phyloP scores from a whole-genome alignment of 2,888 invertebrate genomes.

The Anoplius nigerrimus region DNA sequence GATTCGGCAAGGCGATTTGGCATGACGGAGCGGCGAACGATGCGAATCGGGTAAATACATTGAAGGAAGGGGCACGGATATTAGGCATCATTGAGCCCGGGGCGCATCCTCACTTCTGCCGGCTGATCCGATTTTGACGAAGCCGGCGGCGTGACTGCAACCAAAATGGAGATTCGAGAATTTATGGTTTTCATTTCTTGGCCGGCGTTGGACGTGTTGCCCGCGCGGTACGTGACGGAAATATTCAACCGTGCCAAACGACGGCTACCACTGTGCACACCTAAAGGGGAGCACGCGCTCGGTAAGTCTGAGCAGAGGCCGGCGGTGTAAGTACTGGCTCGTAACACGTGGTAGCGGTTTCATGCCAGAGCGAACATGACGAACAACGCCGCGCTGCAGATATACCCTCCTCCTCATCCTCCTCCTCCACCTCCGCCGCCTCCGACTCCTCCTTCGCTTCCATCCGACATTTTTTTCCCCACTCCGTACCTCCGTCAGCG shows the following conservation, averaged over 20 bases:
- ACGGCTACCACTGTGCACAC: slow-evolving; percentile 11
- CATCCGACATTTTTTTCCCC: neutral
- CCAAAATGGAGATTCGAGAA: slow-evolving; percentile 50
- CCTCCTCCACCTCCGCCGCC: neutral
- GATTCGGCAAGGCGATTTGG: too few relatives aligned
- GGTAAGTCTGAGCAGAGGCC: slow-evolving; percentile 15
- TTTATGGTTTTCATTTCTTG: slow-evolving; percentile 66
- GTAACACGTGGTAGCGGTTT: slow-evolving; percentile 38
- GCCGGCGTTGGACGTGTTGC: slow-evolving; percentile 51
- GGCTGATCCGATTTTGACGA: slow-evolving; percentile 53
- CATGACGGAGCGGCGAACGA: too few relatives aligned
- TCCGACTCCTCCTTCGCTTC: neutral
- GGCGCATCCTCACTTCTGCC: too few relatives aligned
- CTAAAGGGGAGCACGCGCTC: slow-evolving; percentile 11
- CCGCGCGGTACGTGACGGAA: slow-evolving; percentile 53
- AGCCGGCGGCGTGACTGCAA: slow-evolving; percentile 32
- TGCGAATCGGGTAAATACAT: too few relatives aligned
- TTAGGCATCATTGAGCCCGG: too few relatives aligned
- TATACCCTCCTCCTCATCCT: neutral
- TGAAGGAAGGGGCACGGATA: too few relatives aligned
- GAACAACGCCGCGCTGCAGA: neutral
- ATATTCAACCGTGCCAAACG: slow-evolving; percentile 49
- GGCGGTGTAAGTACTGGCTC: slow-evolving; percentile 22
- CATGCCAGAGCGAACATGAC: slow-evolving; percentile 17
- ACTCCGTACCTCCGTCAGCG: too few relatives aligned